These are phyloP conservation scores for Halcyon smyrnensis DNA, from an alignment of 2,797 vertebrate species.

Conservation along the genomic window DNA sequence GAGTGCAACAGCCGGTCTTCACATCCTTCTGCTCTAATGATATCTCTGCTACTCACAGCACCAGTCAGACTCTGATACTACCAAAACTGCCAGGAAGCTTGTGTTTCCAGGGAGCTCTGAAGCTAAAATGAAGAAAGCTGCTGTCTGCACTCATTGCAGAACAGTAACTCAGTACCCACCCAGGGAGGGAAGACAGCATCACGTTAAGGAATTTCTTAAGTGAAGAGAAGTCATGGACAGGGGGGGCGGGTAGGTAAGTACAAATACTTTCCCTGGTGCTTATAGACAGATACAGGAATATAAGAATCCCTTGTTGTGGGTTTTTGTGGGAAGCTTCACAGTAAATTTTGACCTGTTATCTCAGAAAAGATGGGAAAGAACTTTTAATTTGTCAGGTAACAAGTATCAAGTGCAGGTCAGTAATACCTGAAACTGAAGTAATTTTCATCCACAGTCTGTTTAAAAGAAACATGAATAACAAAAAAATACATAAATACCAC, in stretches of 20 bases:
- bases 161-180: rapidly evolving
- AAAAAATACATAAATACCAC: not conserved
- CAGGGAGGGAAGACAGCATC: not conserved
- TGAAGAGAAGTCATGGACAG: not conserved
- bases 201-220: not conserved
- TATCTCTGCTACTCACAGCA: not conserved
- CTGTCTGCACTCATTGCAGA: not conserved
- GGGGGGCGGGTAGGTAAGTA: too few relatives aligned
- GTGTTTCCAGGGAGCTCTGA: not conserved
- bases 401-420: not conserved
- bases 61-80: not conserved
- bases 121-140: not conserved
- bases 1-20: not conserved
- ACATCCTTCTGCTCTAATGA: not conserved
- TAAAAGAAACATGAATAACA: not conserved
- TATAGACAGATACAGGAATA: not conserved
- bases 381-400: not conserved
- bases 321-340: not conserved
- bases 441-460: not conserved
- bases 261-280: not conserved
- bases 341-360: not conserved
- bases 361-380: not conserved
- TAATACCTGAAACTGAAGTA: not conserved
- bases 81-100: not conserved
- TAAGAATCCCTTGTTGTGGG: not conserved